phyloP scores from a whole-genome alignment of 2,113 vertebrate genomes.

The Dolichallabes microphthalmus region DNA sequence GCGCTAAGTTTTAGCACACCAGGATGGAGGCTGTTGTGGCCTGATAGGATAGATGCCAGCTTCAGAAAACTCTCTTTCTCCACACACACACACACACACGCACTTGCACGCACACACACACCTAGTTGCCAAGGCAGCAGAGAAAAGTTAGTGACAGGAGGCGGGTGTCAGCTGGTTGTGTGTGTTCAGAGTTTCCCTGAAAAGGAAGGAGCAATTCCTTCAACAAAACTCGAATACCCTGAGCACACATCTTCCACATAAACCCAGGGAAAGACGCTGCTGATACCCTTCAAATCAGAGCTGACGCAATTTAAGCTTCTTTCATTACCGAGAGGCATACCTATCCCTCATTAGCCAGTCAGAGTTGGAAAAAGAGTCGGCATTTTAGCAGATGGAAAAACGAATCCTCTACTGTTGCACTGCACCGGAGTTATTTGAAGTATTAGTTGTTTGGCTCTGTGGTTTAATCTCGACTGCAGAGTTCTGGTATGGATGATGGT shows the following conservation, averaged over 20 bases:
- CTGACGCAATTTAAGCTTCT: constrained; percentile 19
- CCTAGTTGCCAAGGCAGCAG: constrained; percentile 60
- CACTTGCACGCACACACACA: constrained; percentile 44
- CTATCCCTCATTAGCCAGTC: constrained; percentile 26
- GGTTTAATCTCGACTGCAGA: constrained; percentile 44
- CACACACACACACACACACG: constrained; percentile 32
- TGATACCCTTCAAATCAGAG: constrained; percentile 2
- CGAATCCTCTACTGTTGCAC: constrained; percentile 5
- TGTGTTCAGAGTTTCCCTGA: constrained; percentile 37
- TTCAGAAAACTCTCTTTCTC: constrained; percentile 49
- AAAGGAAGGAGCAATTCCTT: constrained; percentile 32
- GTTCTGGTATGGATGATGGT: constrained; percentile 30
- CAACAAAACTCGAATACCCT: constrained; percentile 5
- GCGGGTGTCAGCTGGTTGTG: constrained; percentile 44
- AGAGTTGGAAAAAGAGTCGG: background rate
- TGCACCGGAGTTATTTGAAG: constrained; percentile 34
- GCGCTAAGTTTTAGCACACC: constrained; percentile 65
- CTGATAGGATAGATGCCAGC: constrained; percentile 76
- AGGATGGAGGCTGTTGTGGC: constrained; percentile 67
- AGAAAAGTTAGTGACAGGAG: constrained; percentile 57
- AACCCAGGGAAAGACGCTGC: constrained; percentile 1
- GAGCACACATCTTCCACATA: constrained; percentile 23
- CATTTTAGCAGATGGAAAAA: constrained; percentile 14
- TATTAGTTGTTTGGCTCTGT: constrained; percentile 39
- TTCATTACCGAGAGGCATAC: constrained; percentile 7